These are phyloP conservation scores for Brachyhypopomus occidentalis DNA, from an alignment of 2,113 vertebrate species.

Conservation along the genomic window DNA sequence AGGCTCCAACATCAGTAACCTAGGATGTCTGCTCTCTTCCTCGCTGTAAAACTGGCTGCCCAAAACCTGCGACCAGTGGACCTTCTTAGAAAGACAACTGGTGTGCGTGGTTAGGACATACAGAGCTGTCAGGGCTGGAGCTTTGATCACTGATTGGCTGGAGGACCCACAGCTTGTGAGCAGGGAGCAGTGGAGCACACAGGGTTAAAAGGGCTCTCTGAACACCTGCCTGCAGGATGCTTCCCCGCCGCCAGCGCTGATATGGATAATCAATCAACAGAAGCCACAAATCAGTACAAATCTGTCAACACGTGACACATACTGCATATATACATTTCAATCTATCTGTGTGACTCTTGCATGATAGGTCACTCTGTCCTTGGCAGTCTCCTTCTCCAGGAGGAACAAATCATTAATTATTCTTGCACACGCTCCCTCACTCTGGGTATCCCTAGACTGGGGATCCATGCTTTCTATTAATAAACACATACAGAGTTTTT, in stretches of 20 bases:
- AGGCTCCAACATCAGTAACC: background rate
- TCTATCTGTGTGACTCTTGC: constrained; percentile 25
- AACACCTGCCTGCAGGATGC: too few relatives aligned
- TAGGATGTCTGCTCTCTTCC: background rate
- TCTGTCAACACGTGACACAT: background rate
- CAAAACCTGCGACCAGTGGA: background rate
- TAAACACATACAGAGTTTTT: too few relatives aligned
- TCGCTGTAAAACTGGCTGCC: background rate
- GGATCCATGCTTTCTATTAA: too few relatives aligned
- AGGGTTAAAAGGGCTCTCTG: background rate
- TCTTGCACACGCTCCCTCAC: background rate
- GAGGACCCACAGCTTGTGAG: background rate
- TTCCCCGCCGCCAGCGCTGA: background rate
- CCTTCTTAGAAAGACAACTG: background rate
- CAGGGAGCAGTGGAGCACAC: background rate
- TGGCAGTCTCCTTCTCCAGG: constrained; percentile 41
- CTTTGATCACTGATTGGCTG: too few relatives aligned
- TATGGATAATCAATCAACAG: background rate
- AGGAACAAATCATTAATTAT: constrained; percentile 20
- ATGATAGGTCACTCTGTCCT: constrained; percentile 64
- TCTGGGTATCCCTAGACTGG: constrained; percentile 22
- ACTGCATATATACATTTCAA: background rate
- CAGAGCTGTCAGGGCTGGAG: background rate
- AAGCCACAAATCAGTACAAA: background rate
- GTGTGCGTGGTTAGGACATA: constrained; percentile 22